Evolutionary conservation across 1,140 invertebrate genomes (phyloP).

Genomic region (Pseudomyrmex pallidus): DNA sequence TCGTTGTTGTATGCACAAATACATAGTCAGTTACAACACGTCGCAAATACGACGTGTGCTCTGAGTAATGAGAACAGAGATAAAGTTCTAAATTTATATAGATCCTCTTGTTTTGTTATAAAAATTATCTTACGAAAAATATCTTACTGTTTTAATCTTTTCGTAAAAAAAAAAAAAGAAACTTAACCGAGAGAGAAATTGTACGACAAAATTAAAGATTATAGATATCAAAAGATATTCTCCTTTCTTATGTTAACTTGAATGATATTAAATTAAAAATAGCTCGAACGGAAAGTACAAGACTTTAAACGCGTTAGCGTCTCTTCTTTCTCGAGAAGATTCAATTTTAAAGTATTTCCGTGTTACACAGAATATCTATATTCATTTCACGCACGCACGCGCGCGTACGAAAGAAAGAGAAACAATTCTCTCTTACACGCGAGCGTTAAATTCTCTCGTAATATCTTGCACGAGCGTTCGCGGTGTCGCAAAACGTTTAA

Average conservation of each 20-base stretch:
- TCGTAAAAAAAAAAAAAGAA: not conserved
- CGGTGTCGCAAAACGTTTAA: conserved; percentile 49
- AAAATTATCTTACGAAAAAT: not conserved
- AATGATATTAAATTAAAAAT: conserved; percentile 1
- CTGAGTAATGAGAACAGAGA: not conserved
- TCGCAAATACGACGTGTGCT: conserved; percentile 30
- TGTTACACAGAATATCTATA: not conserved
- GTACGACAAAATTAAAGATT: too few relatives aligned
- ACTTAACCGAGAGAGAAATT: too few relatives aligned
- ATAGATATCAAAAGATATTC: too few relatives aligned
- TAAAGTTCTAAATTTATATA: not conserved
- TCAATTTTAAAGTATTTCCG: conserved; percentile 16
- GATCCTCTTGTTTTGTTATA: not conserved
- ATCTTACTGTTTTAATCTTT: not conserved
- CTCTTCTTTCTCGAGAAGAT: not conserved
- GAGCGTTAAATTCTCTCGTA: conserved; percentile 34
- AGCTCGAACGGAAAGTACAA: not conserved
- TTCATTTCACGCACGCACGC: not conserved
- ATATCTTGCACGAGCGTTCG: conserved; percentile 27
- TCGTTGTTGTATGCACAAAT: conserved; percentile 2
- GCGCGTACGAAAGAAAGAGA: not conserved
- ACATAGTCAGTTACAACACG: not conserved
- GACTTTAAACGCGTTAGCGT: not conserved
- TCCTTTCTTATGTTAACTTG: too few relatives aligned
- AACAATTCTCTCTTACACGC: conserved; percentile 8